These are phyloP conservation scores for Tadarida brasiliensis DNA, from an alignment of 2,797 vertebrate species.

Conservation along the genomic window DNA sequence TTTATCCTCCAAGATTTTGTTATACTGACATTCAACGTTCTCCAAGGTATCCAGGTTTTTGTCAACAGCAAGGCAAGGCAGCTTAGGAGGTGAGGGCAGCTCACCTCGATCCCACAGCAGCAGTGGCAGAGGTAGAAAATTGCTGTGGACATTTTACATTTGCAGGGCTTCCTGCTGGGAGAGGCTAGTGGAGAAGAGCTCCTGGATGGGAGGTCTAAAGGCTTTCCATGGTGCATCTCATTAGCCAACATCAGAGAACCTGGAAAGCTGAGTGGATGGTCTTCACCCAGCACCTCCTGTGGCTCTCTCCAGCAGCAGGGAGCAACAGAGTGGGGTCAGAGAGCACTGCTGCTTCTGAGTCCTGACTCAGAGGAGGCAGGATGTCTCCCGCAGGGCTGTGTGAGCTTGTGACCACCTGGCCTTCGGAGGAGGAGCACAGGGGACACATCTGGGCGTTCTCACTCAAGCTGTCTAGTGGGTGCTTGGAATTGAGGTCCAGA, in stretches of 20 bases:
- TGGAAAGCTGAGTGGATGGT: constrained; percentile 81
- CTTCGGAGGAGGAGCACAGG: not conserved
- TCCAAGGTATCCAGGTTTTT: no score
- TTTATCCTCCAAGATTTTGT: no score
- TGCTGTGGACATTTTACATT: no score
- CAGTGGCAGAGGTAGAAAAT: no score
- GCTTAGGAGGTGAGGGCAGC: no score
- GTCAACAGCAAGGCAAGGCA: no score
- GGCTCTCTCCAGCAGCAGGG: constrained; percentile 88
- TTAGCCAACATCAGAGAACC: constrained; percentile 65
- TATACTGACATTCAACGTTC: no score
- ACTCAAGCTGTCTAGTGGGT: not conserved
- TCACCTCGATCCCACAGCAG: no score
- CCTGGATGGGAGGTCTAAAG: not conserved
- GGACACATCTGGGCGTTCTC: not conserved
- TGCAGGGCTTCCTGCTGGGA: no score
- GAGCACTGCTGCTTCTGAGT: constrained; percentile 83
- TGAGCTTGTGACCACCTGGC: not conserved
- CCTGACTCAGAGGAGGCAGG: not conserved
- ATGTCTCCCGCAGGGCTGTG: not conserved
- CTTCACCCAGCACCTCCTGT: constrained; percentile 85
- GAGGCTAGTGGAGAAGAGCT: not conserved
- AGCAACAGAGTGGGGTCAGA: constrained; percentile 90
- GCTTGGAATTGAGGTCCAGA: no score
- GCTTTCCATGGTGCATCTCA: constrained; percentile 75